Evolutionary conservation across 2,888 invertebrate species (phyloP).

Genomic region (Sarcophaga rosellei): DNA sequence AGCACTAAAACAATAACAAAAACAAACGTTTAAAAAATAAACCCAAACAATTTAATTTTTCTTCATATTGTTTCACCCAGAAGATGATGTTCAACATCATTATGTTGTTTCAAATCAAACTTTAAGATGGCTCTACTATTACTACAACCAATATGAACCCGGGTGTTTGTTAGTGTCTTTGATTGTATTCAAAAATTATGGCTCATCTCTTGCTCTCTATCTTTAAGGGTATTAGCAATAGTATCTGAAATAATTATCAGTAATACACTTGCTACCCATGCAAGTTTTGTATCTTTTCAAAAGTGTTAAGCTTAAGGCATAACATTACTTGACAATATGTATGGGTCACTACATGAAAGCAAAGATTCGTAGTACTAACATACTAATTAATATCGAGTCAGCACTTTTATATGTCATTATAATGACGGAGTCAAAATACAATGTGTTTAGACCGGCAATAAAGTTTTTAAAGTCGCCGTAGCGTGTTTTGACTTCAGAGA

Average conservation of each 20-base stretch:
- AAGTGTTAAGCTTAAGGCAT: constrained; percentile 4
- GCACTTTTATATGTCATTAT: too few species aligned
- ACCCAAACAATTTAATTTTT: constrained; percentile 13
- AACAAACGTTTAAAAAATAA: constrained; percentile 15
- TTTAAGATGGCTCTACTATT: constrained; percentile 10
- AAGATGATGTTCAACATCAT: constrained; percentile 7
- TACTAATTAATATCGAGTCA: too few species aligned
- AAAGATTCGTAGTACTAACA: too few species aligned
- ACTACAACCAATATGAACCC: neutral
- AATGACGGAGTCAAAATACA: too few species aligned
- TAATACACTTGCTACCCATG: neutral
- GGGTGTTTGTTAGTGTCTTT: too few species aligned
- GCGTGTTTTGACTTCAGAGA: too few species aligned
- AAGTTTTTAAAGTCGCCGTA: too few species aligned
- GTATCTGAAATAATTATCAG: constrained; percentile 32
- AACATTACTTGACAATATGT: neutral
- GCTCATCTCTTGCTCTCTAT: neutral
- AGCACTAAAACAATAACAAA: constrained; percentile 8
- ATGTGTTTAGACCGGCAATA: too few species aligned
- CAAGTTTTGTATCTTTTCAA: neutral
- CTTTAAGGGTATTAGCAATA: constrained; percentile 15
- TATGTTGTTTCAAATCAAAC: constrained; percentile 21
- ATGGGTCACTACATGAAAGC: constrained; percentile 20
- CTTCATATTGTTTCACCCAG: neutral
- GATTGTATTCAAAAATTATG: too few species aligned